These are phyloP conservation scores for Oryzias woworae DNA, from an alignment of 2,113 vertebrate genomes.

Conservation along the genomic window DNA sequence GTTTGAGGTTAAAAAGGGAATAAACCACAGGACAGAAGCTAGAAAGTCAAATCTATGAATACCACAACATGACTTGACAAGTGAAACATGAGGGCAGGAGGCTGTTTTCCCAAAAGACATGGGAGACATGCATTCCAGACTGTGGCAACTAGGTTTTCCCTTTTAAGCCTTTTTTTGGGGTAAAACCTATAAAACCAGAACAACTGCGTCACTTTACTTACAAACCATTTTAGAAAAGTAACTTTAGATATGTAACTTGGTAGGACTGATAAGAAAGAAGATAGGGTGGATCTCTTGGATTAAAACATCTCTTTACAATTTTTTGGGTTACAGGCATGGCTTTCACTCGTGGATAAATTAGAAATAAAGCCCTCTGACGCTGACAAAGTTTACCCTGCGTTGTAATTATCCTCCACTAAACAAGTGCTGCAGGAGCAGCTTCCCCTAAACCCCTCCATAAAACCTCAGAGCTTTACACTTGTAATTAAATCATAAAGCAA, in stretches of 20 bases:
- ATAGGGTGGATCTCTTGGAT: constrained; percentile 49
- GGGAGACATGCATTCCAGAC: constrained; percentile 60
- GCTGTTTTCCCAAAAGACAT: constrained; percentile 63
- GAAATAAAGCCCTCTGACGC: constrained; percentile 64
- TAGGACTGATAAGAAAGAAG: not conserved
- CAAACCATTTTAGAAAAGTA: too few species aligned
- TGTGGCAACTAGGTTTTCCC: constrained; percentile 45
- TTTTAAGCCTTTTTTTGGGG: constrained; percentile 3
- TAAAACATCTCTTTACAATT: constrained; percentile 78
- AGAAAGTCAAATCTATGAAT: constrained; percentile 72
- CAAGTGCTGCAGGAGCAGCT: constrained; percentile 52
- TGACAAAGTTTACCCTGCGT: constrained; percentile 66
- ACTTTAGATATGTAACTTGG: too few species aligned
- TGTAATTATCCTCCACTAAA: constrained; percentile 72
- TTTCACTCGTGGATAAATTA: constrained; percentile 77
- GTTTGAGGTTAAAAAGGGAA: constrained; percentile 10
- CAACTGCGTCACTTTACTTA: not conserved
- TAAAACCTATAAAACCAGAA: constrained; percentile 4
- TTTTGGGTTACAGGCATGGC: constrained; percentile 77
- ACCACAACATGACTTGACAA: constrained; percentile 79
- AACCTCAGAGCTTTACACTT: constrained; percentile 49
- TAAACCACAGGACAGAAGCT: constrained; percentile 53
- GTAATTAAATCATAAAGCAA: constrained; percentile 73
- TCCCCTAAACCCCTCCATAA: constrained; percentile 46
- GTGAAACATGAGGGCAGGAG: constrained; percentile 65